phyloP scores from a whole-genome alignment of 2,113 vertebrate genomes.

The Pica pica region DNA sequence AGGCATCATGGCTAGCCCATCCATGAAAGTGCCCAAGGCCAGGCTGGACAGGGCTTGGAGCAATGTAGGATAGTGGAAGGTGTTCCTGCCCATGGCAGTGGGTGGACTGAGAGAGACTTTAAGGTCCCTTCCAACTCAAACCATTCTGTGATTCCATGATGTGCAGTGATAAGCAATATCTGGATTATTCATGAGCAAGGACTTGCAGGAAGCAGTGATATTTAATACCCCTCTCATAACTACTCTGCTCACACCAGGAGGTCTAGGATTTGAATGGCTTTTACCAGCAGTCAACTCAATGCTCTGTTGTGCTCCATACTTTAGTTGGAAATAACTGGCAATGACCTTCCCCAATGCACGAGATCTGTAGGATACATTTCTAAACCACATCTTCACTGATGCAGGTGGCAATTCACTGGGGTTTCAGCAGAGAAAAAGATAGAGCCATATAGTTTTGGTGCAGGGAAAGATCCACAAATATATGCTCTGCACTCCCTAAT shows the following conservation, averaged over 20 bases:
- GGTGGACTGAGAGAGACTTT: not conserved
- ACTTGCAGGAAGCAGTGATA: not conserved
- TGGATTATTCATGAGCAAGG: not conserved
- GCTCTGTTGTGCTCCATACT: not conserved
- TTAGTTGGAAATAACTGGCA: not conserved
- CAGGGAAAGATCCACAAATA: not conserved
- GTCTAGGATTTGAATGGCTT: not conserved
- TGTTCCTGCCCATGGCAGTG: not conserved
- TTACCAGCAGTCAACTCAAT: not conserved
- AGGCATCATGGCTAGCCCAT: not conserved
- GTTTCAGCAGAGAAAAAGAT: not conserved
- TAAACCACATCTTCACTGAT: not conserved
- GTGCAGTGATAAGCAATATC: not conserved
- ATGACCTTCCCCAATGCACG: accelerated
- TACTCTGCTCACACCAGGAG: not conserved
- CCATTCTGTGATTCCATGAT: too few species aligned
- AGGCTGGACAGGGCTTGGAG: accelerated
- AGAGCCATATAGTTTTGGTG: accelerated
- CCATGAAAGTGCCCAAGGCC: not conserved
- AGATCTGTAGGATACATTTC: not conserved
- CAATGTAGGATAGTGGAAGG: accelerated
- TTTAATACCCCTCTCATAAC: not conserved
- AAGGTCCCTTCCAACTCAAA: not conserved
- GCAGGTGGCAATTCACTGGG: not conserved
- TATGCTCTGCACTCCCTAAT: conserved; percentile 45